Evolutionary conservation across 2,113 vertebrate genomes (phyloP), one percentile per base, ranked within the genome.

Genomic region (Argyrosomus japonicus): DNA sequence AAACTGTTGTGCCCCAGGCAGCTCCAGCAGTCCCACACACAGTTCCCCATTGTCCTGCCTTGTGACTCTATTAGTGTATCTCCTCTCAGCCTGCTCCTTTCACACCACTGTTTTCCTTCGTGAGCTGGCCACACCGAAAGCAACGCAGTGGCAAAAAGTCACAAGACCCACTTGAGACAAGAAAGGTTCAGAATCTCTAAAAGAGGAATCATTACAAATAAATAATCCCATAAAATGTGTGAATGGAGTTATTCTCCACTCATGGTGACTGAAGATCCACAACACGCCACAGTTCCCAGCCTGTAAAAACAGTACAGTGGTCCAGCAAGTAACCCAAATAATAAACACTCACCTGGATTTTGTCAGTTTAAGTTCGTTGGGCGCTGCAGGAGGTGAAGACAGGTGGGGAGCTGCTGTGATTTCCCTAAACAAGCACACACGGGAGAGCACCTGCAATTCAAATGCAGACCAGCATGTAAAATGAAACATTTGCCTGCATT

Each of bases 351-450:
- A 91, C 91, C 90, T 93, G 88, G 50, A 80, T 76, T 68, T 71
- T 85, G 80, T 89, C 93, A 58, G 88, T 91, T 93, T 78, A 57
- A 78, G 81, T 88, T 61, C 11, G 87, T 91, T 89, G 93, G 81
- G 80, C 18, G 60, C 65, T 53, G 70, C 51, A 32, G 36, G 68
- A 87, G 74, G 43, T 70, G 82, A 60, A 17, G n/a, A 58, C 85
- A 86, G 68, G 73, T 79, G 86, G 67, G 77, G 57, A 51, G 67
- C 72, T 90, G 90, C 88, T 63, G 90, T 90, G 92, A 95, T 96
- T 96, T 95, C 91, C 94, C 90, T 95, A 95, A 93, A 94, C 93
- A 95, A 95, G 93, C 92, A 90, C 6, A 79, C 17, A 54, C 6
- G 43, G 74, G 76, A 81, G 81, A 80, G 79, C 90, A 93, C 92